Base-by-base conservation (phyloP, 2,888 invertebrate species). In the Pseudococcus longispinus region DNA sequence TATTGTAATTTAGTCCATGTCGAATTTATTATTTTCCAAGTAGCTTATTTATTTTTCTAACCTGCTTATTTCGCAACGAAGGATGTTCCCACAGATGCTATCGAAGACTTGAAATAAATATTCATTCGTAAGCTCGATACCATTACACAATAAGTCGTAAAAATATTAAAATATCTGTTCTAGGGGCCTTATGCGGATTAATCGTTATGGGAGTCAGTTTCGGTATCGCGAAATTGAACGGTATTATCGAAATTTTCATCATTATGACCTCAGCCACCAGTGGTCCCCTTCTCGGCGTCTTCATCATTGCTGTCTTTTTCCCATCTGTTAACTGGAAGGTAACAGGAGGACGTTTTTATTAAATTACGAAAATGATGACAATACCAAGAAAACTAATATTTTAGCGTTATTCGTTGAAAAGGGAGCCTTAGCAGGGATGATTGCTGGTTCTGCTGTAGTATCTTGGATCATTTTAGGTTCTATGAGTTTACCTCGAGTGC, bases 211-310 rank as follows among this genome's bases (percentile, higher is more conserved):
- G 94, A 51, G 92, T 96, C 46, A 95, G 96, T 3, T 95, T 96
- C 88, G 93, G 94, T 88, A 95, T 96, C 11, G 94, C 95, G 0
- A 91, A 94, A 88, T 92, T 96, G 0, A 95, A 95, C 0, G 96
- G 96, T 0, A 96, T 96, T 3, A 95, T 96, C 65, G 96, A 96
- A 90, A 95, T 95, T 0, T 95, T 95, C 1, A 93, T 95, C 91
- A 90, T 96, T 88, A 95, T 96, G 89, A 96, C 96, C 26, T 95
- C 96, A 2, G 96, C 96, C 0, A 96, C 96, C 5, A 95, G 95
- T 65, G 96, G 96, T 0, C 96, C 96, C 0, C 91, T 96, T 8
- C 91, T 96, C 0, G 96, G 96, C 5, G 96, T 96, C 60, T 96
- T 97, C 89, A 91, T 96, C 3, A 91, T 97, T 85, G 97, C 96